Percentiles rank a stretch among this genome's conserved stretches.
Conservation (phyloP, 1,140 invertebrate genomes). For the Pararge aegeria region DNA sequence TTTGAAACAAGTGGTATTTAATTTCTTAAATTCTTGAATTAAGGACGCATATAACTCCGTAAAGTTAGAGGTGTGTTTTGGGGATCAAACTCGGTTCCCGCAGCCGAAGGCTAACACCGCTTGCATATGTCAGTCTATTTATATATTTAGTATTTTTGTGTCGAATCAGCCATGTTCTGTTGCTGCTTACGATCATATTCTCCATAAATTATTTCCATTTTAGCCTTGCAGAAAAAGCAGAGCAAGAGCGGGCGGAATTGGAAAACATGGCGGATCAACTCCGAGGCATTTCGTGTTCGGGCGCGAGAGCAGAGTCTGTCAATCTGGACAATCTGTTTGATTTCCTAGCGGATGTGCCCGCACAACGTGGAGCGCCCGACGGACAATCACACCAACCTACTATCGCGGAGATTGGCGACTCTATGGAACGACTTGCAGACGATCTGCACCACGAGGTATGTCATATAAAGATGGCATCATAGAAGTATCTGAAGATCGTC, state of each 20-base stretch:
- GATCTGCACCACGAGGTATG: conserved; percentile 86
- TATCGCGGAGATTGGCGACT: conserved; percentile 91
- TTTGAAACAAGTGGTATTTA: too few relatives aligned
- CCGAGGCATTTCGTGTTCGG: conserved; percentile 47
- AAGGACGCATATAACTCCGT: too few relatives aligned
- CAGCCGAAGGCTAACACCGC: too few relatives aligned
- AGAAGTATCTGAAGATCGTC: too few relatives aligned
- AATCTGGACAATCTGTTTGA: conserved; percentile 96
- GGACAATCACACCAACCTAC: conserved; percentile 84
- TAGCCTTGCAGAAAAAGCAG: conserved; percentile 65
- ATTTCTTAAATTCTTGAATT: too few relatives aligned
- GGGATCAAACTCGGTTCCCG: too few relatives aligned
- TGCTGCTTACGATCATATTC: too few relatives aligned
- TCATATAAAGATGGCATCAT: background rate
- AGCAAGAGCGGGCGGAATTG: conserved; percentile 62
- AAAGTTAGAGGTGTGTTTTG: too few relatives aligned
- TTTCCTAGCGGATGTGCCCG: conserved; percentile 92
- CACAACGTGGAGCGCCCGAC: conserved; percentile 76
- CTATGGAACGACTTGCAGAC: conserved; percentile 90
- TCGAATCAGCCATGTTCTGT: too few relatives aligned
- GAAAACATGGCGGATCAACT: conserved; percentile 70
- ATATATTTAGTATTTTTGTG: too few relatives aligned
- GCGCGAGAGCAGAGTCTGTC: conserved; percentile 83
- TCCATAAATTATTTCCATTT: too few relatives aligned
- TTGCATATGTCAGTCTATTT: too few relatives aligned